Conservation (phyloP, 1,140 invertebrate genomes). For the Drosophila virilis region DNA sequence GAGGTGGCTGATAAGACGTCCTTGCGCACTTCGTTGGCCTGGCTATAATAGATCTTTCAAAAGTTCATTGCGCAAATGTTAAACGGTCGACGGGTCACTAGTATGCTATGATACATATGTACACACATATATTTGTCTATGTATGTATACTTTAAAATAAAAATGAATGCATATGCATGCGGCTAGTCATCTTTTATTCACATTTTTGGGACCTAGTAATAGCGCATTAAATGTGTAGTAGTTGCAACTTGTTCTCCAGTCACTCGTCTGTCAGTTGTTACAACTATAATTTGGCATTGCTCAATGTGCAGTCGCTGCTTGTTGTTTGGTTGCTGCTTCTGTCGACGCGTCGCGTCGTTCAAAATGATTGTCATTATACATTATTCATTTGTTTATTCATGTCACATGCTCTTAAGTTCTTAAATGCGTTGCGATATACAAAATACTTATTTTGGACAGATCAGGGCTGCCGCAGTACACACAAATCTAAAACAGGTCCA, state of each 20-base stretch:
- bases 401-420: slow-evolving; percentile 64
- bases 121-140: background rate
- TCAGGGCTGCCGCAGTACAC: slow-evolving; percentile 17
- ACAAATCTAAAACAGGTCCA: slow-evolving; percentile 27
- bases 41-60: slow-evolving; percentile 26
- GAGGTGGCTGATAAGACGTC: slow-evolving; percentile 25
- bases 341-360: slow-evolving; percentile 17
- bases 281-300: slow-evolving; percentile 57
- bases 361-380: slow-evolving; percentile 66
- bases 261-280: slow-evolving; percentile 2
- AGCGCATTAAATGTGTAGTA: slow-evolving; percentile 50
- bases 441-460: slow-evolving; percentile 6
- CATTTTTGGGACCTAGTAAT: slow-evolving; percentile 12
- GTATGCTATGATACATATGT: background rate
- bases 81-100: slow-evolving; percentile 34
- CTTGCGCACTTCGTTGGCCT: slow-evolving; percentile 21
- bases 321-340: slow-evolving; percentile 6
- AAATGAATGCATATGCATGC: background rate
- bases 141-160: background rate
- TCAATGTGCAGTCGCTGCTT: slow-evolving; percentile 19
- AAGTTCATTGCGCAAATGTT: slow-evolving; percentile 49
- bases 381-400: slow-evolving; percentile 56
- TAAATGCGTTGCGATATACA: slow-evolving; percentile 27
- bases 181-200: slow-evolving; percentile 6
- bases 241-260: slow-evolving; percentile 56